Evolutionary conservation across 2,113 vertebrate genomes (phyloP).

Genomic region (Chloropsis cyanopogon): DNA sequence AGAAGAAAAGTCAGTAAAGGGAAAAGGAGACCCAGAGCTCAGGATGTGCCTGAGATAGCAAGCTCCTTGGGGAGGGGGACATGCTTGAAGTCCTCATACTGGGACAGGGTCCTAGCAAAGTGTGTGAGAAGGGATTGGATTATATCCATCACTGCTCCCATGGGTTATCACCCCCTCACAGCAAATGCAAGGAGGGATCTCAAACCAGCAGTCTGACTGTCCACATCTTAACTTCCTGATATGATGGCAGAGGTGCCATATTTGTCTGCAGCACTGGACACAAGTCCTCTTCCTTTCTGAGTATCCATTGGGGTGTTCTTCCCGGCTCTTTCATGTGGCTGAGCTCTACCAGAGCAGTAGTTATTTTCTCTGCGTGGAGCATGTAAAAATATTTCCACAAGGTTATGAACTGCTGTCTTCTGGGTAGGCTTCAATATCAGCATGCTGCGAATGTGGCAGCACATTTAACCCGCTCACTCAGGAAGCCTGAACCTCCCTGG

Average conservation of each 20-base stretch:
- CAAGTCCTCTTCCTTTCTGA: not conserved
- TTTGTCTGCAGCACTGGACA: not conserved
- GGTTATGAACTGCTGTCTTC: slow-evolving; percentile 41
- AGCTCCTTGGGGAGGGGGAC: not conserved
- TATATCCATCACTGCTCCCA: not conserved
- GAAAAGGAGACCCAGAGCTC: not conserved
- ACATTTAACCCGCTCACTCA: not conserved
- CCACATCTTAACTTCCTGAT: not conserved
- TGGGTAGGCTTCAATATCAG: slow-evolving; percentile 18
- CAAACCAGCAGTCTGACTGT: not conserved
- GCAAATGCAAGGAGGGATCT: not conserved
- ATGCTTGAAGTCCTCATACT: not conserved
- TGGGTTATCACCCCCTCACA: not conserved
- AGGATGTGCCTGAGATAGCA: not conserved
- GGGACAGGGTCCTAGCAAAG: not conserved
- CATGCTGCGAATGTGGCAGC: slow-evolving; percentile 23
- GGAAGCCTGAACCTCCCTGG: slow-evolving; percentile 16
- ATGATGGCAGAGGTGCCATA: not conserved
- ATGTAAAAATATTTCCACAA: slow-evolving; percentile 54
- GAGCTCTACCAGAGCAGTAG: slow-evolving; percentile 15
- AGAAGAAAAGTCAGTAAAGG: not conserved
- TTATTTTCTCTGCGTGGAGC: slow-evolving; percentile 17
- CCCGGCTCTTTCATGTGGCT: slow-evolving; percentile 28
- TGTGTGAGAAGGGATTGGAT: not conserved
- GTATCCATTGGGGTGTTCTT: not conserved